A percentile compares a stretch with the other conserved stretches of the same genome.
These are phyloP conservation scores for Saccostrea echinata DNA, from an alignment of 1,140 invertebrate genomes.

Conservation along the genomic window DNA sequence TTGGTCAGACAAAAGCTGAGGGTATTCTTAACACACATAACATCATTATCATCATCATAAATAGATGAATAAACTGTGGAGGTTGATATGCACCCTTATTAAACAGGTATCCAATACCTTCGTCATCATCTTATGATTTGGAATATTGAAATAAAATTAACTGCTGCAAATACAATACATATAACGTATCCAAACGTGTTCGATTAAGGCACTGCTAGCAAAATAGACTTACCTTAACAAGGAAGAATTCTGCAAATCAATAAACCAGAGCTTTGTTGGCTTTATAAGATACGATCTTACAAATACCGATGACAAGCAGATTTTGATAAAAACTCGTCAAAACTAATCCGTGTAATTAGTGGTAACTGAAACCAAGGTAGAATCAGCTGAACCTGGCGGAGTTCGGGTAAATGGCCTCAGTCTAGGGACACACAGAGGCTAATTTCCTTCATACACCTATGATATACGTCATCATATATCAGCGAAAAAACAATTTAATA, in stretches of 20 bases:
- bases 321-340: background rate
- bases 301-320: no score
- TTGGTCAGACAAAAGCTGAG: no score
- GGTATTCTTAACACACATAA: no score
- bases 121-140: no score
- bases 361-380: background rate
- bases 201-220: background rate
- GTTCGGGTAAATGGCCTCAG: background rate
- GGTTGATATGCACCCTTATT: no score
- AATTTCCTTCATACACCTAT: background rate
- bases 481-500: background rate
- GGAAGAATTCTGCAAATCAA: background rate
- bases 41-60: no score
- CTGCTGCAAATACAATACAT: background rate
- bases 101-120: no score
- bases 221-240: background rate
- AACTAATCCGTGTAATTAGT: background rate
- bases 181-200: background rate
- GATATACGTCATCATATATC: background rate
- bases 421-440: background rate
- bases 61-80: no score
- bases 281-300: background rate
- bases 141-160: background rate
- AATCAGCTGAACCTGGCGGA: background rate
- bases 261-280: background rate